Conservation (phyloP, 2,113 vertebrate genomes). For the Zootoca vivipara region DNA sequence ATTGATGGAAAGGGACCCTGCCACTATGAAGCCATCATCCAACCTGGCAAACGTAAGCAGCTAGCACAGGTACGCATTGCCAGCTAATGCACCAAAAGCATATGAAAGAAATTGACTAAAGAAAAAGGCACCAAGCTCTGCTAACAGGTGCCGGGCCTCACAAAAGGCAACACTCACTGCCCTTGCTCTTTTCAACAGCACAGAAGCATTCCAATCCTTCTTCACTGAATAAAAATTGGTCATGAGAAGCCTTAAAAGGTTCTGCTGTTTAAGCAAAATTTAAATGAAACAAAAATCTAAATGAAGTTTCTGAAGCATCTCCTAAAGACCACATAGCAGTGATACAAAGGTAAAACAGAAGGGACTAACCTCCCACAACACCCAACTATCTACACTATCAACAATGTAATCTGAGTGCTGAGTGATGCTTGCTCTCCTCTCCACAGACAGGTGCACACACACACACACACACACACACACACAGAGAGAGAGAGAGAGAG, state of each 20-base stretch:
- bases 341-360: no score
- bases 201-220: not conserved
- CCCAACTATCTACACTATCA: no score
- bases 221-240: no score
- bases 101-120: not conserved
- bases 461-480: no score
- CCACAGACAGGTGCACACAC: no score
- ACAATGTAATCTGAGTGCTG: no score
- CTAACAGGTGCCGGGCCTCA: not conserved
- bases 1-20: not conserved
- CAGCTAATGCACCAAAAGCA: not conserved
- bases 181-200: not conserved
- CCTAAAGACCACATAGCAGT: no score
- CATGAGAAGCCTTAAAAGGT: not conserved
- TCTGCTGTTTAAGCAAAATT: not conserved
- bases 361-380: no score
- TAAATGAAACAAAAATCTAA: not conserved
- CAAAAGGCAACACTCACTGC: not conserved
- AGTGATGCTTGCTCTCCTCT: no score
- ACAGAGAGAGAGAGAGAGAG: no score
- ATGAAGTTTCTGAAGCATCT: no score
- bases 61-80: not conserved
- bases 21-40: not conserved
- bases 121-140: not conserved
- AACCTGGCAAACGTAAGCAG: not conserved